Evolutionary conservation across 1,140 invertebrate species (phyloP), one percentile per base, ranked within the genome.

Genomic region (Triops longicaudatus): DNA sequence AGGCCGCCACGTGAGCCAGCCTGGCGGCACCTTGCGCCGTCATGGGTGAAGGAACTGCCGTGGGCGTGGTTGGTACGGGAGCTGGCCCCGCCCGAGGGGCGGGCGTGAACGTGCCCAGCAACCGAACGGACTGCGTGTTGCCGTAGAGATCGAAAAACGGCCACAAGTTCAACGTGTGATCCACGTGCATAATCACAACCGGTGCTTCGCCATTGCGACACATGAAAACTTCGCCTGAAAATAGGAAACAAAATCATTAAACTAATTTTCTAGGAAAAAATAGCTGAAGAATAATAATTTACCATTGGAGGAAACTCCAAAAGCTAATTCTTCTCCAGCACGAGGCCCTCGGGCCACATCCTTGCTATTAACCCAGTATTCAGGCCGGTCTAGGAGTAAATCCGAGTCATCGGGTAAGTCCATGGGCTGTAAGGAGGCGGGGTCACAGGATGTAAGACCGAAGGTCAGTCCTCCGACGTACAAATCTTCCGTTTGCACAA

Each of bases 341-440:
- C 92, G 87, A 0, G 95, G 89, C 44, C 88, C 90, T 37, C 91
- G 90, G 0, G 93, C 94, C 1, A 98, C 93, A 82, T 98, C 94
- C 81, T 97, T 93, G 80, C 92, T 92, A 0, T 98, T 93, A 1
- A 98, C 95, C 96, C 96, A 98, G 83, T 98, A 98, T 82, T 99
- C 96, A 0, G 92, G 93, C 77, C 97, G 87, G 83, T 99, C 97
- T 2, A 98, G 83, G 0, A 99, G 85, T 28, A 93, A 88, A 81
- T 98, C 95, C 0, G 94, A 92, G 85, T 98, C 96, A 80, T 97
- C 95, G 0, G 97, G 97, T 10, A 98, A 85, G 80, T 95, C 93
- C 14, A 87, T 86, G 0, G 88, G 84, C 44, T 89, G 86, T 10
- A 98, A 81, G 10, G 86, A 88, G 0, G 88, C 86, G 0, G 96